phyloP scores from a whole-genome alignment of 2,113 vertebrate genomes.

The Paracanthobrama guichenoti region DNA sequence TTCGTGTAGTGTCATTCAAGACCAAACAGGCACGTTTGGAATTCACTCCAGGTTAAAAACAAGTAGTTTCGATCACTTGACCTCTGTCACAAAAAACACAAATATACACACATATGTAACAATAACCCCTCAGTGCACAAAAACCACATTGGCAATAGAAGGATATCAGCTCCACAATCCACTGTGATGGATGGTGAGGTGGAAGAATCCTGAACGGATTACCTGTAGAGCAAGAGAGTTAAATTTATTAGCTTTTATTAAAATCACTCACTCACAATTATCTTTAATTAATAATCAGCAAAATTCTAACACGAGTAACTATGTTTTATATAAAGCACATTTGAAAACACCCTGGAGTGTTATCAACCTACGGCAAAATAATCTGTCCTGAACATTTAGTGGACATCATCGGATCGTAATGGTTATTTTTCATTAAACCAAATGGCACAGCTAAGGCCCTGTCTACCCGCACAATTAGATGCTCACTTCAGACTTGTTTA shows the following conservation, averaged over 20 bases:
- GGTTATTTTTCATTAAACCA: neutral
- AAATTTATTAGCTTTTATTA: neutral
- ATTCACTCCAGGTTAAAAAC: neutral
- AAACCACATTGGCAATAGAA: neutral
- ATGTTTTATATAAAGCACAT: neutral
- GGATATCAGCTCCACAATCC: neutral
- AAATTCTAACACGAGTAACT: neutral
- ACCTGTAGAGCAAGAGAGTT: neutral
- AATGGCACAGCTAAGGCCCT: neutral
- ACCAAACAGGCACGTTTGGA: neutral
- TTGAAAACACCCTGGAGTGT: neutral
- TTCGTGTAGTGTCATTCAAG: neutral
- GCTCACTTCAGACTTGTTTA: slow-evolving; percentile 27
- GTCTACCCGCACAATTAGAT: slow-evolving; percentile 16
- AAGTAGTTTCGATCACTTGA: neutral
- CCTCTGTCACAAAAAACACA: neutral
- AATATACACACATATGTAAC: neutral
- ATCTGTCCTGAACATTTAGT: neutral
- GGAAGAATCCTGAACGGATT: neutral
- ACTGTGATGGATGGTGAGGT: neutral
- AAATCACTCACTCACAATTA: neutral
- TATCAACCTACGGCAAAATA: neutral
- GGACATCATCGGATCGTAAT: neutral
- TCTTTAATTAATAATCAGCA: neutral
- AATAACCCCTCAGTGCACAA: neutral